These are phyloP conservation scores for Ceryle rudis DNA, from an alignment of 2,797 vertebrate genomes.

Conservation along the genomic window DNA sequence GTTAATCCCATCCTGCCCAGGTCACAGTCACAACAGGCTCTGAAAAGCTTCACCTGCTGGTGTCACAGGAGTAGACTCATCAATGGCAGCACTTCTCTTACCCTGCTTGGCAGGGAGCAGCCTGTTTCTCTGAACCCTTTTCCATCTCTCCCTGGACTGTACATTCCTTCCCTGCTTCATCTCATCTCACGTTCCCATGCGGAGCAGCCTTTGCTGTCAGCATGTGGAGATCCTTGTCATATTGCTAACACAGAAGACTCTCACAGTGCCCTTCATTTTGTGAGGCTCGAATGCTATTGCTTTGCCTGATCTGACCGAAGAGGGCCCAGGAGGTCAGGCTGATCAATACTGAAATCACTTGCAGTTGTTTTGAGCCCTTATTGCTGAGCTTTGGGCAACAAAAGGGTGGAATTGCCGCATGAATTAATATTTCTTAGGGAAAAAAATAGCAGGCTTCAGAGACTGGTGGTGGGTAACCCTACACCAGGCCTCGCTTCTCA, in stretches of 20 bases:
- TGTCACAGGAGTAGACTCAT: conserved; percentile 46
- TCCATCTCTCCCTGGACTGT: conserved; percentile 18
- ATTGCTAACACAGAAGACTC: background rate
- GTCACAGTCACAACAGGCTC: conserved; percentile 57
- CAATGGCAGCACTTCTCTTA: conserved; percentile 30
- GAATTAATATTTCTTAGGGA: background rate
- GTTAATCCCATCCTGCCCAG: conserved; percentile 62
- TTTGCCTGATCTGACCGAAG: background rate
- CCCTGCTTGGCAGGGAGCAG: conserved; percentile 39
- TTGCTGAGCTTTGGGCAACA: background rate
- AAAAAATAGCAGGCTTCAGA: background rate
- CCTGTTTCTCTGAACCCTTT: conserved; percentile 6
- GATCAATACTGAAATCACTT: background rate
- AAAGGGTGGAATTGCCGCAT: background rate
- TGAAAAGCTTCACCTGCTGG: conserved; percentile 53
- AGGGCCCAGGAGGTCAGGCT: background rate
- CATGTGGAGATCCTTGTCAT: background rate
- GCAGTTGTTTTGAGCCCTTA: background rate
- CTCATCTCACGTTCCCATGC: conserved; percentile 26
- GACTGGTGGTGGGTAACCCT: background rate
- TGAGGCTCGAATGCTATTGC: background rate
- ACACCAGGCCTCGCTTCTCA: background rate
- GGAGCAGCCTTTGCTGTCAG: conserved; percentile 46
- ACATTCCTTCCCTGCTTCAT: conserved; percentile 21
- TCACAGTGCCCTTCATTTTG: background rate